Conservation (phyloP, 2,113 vertebrate genomes). For the Psilopogon haemacephalus region DNA sequence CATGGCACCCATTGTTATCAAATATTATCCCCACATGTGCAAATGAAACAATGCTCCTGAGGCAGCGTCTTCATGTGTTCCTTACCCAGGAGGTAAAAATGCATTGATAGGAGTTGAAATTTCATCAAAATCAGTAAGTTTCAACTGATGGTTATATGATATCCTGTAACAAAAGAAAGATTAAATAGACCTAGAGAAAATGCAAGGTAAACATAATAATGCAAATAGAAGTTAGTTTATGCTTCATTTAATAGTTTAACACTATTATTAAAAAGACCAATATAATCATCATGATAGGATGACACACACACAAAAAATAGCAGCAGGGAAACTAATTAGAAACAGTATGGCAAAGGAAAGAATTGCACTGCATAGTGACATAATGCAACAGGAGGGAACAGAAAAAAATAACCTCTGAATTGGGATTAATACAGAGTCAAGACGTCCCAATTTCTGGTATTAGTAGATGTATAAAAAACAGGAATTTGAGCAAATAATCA, state of each 20-base stretch:
- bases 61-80: not conserved
- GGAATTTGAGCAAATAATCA: not conserved
- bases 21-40: not conserved
- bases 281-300: not conserved
- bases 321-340: not conserved
- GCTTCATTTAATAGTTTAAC: not conserved
- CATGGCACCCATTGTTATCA: not conserved
- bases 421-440: not conserved
- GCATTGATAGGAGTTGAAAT: not conserved
- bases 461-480: not conserved
- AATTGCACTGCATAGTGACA: not conserved
- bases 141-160: not conserved
- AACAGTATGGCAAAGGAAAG: not conserved
- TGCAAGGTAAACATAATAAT: not conserved
- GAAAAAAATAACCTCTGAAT: not conserved
- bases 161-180: not conserved
- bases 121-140: not conserved
- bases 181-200: constrained; percentile 8
- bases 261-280: not conserved
- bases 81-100: not conserved
- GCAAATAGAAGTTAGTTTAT: not conserved
- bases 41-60: not conserved
- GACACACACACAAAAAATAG: not conserved
- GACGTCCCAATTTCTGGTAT: not conserved
- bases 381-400: not conserved